phyloP scores from a whole-genome alignment of 2,888 invertebrate species.

The Cabera pusaria region DNA sequence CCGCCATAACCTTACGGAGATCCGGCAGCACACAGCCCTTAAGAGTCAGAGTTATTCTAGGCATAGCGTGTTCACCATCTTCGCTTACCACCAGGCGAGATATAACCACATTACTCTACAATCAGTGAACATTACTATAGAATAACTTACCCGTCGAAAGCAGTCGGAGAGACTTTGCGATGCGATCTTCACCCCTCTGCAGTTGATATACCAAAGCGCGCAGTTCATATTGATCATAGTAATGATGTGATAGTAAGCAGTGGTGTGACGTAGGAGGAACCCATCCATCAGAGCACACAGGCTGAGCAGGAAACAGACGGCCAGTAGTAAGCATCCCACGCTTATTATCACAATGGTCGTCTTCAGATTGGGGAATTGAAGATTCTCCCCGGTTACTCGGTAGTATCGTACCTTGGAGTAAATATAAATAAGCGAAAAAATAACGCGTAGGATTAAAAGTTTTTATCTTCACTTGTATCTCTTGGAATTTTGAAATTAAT shows the following conservation, averaged over 20 bases:
- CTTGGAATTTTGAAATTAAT: no score
- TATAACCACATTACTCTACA: no score
- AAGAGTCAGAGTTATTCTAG: no score
- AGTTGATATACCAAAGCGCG: slow-evolving; percentile 88
- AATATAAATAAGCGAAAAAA: slow-evolving; percentile 15
- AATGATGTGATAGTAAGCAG: slow-evolving; percentile 86
- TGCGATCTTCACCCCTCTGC: slow-evolving; percentile 86
- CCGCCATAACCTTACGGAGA: no score
- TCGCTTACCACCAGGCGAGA: no score
- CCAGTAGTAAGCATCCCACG: slow-evolving; percentile 84
- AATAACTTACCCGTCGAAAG: slow-evolving; percentile 70
- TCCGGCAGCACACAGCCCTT: no score
- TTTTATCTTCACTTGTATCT: no score
- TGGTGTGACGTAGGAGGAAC: slow-evolving; percentile 85
- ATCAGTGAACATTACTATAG: no score
- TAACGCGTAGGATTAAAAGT: no score
- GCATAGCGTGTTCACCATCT: no score
- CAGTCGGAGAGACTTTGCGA: slow-evolving; percentile 80
- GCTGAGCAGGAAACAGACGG: slow-evolving; percentile 83
- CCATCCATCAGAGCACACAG: slow-evolving; percentile 85
- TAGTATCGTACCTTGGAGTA: slow-evolving; percentile 76
- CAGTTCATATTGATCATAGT: slow-evolving; percentile 90
- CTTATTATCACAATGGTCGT: slow-evolving; percentile 84
- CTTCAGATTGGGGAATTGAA: slow-evolving; percentile 85
- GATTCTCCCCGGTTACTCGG: slow-evolving; percentile 82